Base-by-base conservation (phyloP, 2,888 invertebrate species). In the Leucophenga maculata region DNA sequence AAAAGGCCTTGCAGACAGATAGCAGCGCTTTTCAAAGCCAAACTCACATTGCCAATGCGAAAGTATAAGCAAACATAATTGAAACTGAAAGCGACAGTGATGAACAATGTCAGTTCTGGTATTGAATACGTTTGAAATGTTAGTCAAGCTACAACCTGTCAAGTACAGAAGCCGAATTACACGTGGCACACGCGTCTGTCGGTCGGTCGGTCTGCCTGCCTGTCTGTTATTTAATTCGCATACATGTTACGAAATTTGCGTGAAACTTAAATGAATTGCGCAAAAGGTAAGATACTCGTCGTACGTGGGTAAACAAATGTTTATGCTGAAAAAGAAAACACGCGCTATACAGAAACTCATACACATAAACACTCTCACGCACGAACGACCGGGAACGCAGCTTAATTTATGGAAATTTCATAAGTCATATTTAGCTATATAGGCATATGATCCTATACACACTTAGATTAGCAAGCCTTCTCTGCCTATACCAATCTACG, bases 361-460 rank as follows among this genome's bases (percentile, higher is more conserved):
- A n/a, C n/a, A n/a, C n/a, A 48, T 14, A 59, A 6, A 6, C 48
- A 67, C 60, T 50, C 46, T 46, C 67, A 55, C 62, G 65, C 70
- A 75, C 67, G 73, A 22, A 32, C 48, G 78, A 14, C 6, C 14
- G 78, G 77, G 79, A 77, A 77, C 80, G 79, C 82, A 83, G 77
- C 78, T 76, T 80, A 82, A 80, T 80, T 82, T 80, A 82, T 80
- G 84, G 76, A 78, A 83, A 82, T 80, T 71, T 78, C 78, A 72
- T 69, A 72, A 70, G 71, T 67, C 69, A 73, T 70, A 52, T 50
- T 16, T 50, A 16, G 1, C 50, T 9, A 50, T 50, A 50, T 50
- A 3, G 18, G 14, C 6, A 50, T 57, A 57, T 55, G 16, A 11
- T 14, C 26, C 26, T 57, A 16, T 57, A 57, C 31, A 57, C 54